A percentile compares a stretch with the other conserved stretches of the same genome.
phyloP scores from a whole-genome alignment of 1,140 invertebrate species.

The Plectus sambesii region DNA sequence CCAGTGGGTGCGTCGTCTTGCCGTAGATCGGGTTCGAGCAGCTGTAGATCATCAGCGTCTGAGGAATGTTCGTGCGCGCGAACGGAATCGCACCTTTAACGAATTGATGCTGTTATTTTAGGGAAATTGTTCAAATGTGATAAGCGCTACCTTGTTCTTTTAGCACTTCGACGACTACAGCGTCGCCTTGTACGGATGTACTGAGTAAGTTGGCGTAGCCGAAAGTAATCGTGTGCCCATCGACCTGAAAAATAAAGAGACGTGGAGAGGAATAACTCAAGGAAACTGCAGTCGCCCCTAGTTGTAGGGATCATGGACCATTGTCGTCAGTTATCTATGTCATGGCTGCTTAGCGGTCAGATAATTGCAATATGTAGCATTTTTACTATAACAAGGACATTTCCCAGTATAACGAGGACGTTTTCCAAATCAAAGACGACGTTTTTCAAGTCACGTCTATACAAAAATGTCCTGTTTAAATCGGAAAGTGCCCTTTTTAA shows the following conservation, averaged over 20 bases:
- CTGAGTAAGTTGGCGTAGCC: slow-evolving; percentile 45
- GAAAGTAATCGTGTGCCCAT: slow-evolving; percentile 47
- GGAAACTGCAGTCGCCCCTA: too few species aligned
- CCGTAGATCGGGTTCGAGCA: slow-evolving; percentile 27
- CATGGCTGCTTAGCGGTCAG: background rate
- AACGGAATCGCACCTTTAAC: slow-evolving; percentile 47
- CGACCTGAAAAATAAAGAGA: slow-evolving; percentile 25
- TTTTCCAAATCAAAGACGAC: too few species aligned
- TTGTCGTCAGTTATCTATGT: background rate
- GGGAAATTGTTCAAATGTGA: slow-evolving; percentile 10
- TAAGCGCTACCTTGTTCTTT: slow-evolving; percentile 22
- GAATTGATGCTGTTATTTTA: slow-evolving; percentile 6
- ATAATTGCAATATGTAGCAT: too few species aligned
- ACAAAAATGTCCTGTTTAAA: too few species aligned
- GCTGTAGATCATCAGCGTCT: slow-evolving; percentile 29
- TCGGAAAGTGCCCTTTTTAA: too few species aligned
- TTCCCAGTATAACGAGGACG: too few species aligned
- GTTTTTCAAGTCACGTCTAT: too few species aligned
- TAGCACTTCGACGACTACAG: slow-evolving; percentile 35
- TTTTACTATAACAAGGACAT: too few species aligned
- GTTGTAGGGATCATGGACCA: too few species aligned
- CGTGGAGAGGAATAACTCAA: too few species aligned
- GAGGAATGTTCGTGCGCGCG: slow-evolving; percentile 48
- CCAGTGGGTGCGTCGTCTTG: slow-evolving; percentile 16
- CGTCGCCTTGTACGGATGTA: slow-evolving; percentile 35